Evolutionary conservation across 2,888 invertebrate genomes (phyloP).

Genomic region (Nasonovia ribisnigri): DNA sequence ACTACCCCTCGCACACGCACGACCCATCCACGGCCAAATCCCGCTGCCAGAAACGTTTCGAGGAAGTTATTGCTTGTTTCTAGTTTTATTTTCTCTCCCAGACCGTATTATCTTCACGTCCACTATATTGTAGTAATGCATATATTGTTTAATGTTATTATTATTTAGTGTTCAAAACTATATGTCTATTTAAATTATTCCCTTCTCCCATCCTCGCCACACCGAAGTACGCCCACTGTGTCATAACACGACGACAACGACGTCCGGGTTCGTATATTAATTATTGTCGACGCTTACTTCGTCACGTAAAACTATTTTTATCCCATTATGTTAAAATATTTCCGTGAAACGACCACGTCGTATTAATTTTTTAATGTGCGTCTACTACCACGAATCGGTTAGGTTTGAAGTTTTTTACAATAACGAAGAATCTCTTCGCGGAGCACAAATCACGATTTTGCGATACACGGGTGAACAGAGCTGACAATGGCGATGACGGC

Average conservation of each 20-base stretch:
- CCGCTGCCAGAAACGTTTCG: slow-evolving; percentile 4
- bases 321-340: not conserved
- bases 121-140: not conserved
- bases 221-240: not conserved
- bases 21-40: not conserved
- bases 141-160: not conserved
- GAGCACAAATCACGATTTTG: not conserved
- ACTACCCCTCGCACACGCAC: not conserved
- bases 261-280: not conserved
- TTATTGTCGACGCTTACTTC: not conserved
- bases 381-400: not conserved
- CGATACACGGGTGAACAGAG: not conserved
- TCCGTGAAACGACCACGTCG: not conserved
- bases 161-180: not conserved
- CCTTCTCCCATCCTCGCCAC: not conserved
- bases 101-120: not conserved
- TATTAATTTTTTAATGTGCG: not conserved
- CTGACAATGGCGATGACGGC: not conserved
- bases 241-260: not conserved
- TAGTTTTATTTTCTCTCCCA: not conserved
- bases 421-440: not conserved
- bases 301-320: not conserved
- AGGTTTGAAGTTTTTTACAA: not conserved
- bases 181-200: not conserved
- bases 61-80: slow-evolving; percentile 17